Percentiles rank a stretch among this genome's conserved stretches.
These are phyloP conservation scores for Melikaiella ostensackeni DNA, from an alignment of 2,888 invertebrate genomes.

Conservation along the genomic window DNA sequence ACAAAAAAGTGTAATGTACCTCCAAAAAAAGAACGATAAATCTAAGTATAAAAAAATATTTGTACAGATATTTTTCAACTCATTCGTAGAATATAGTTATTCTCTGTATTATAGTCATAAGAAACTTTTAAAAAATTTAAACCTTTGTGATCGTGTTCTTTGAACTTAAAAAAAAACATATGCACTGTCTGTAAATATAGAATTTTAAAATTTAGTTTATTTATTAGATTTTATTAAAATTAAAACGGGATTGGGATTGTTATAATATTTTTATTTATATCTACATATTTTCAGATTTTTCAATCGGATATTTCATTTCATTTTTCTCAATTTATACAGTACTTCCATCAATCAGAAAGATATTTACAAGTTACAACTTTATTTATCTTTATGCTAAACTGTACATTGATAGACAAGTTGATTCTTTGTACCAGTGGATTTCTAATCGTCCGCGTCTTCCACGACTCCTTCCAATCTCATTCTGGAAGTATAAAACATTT, in stretches of 20 bases:
- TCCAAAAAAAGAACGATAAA: constrained; percentile 2
- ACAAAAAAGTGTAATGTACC: background rate
- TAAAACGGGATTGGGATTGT: background rate
- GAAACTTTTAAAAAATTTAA: background rate
- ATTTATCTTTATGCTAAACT: constrained; percentile 15
- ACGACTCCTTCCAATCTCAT: constrained; percentile 61
- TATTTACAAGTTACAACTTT: constrained; percentile 22
- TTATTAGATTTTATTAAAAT: background rate
- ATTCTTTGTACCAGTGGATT: background rate
- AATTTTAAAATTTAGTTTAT: too few species aligned
- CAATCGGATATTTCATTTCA: background rate
- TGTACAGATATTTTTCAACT: constrained; percentile 7
- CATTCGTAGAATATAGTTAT: background rate
- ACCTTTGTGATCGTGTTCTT: background rate
- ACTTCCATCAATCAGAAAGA: background rate
- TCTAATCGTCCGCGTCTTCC: constrained; percentile 46
- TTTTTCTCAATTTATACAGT: background rate
- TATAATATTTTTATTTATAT: background rate
- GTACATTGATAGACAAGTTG: constrained; percentile 14
- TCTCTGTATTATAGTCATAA: background rate
- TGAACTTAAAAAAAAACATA: background rate
- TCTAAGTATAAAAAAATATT: background rate
- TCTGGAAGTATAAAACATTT: constrained; percentile 46
- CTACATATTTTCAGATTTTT: background rate
- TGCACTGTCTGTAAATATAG: too few species aligned